phyloP scores from a whole-genome alignment of 2,797 vertebrate species.

The Hapalemur alaotrensis region DNA sequence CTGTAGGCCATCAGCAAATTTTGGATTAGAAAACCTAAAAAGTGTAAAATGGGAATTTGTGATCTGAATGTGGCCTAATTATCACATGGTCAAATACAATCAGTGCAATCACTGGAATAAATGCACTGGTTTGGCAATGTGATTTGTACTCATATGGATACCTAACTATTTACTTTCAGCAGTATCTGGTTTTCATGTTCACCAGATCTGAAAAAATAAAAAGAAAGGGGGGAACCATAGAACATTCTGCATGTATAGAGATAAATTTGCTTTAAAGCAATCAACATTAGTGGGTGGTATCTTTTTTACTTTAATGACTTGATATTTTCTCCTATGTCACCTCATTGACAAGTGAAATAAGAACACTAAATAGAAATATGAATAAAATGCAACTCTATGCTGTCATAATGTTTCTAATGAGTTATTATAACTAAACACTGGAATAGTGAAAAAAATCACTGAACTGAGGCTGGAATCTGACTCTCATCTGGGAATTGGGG shows the following conservation, averaged over 20 bases:
- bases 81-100: constrained; percentile 50
- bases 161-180: background rate
- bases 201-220: background rate
- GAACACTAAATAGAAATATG: background rate
- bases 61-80: constrained; percentile 55
- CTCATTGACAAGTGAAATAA: background rate
- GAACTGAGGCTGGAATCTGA: background rate
- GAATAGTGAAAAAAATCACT: background rate
- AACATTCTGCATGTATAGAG: background rate
- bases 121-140: background rate
- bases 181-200: background rate
- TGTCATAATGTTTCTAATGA: background rate
- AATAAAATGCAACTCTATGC: background rate
- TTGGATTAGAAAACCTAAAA: constrained; percentile 42
- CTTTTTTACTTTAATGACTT: background rate
- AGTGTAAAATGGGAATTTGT: constrained; percentile 44
- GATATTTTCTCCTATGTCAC: background rate
- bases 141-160: constrained; percentile 37
- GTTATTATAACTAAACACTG: background rate
- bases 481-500: background rate
- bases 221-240: background rate
- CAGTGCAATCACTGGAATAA: constrained; percentile 32
- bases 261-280: constrained; percentile 27
- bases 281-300: background rate
- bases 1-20: constrained; percentile 4